Evolutionary conservation across 2,797 vertebrate genomes (phyloP).

Genomic region (Ctenosaura bakeri): DNA sequence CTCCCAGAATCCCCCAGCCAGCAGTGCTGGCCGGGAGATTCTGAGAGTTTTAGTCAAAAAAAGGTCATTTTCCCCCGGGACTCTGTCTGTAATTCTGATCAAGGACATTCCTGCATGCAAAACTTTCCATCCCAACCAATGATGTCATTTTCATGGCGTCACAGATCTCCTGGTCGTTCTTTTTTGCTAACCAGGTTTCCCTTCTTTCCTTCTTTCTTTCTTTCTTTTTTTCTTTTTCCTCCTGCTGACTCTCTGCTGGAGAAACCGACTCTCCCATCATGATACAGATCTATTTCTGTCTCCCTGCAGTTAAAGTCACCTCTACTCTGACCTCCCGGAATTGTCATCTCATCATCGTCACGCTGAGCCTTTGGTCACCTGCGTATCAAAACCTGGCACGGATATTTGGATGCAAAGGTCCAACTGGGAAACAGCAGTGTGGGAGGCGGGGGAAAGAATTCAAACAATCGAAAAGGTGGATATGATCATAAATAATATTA

Average conservation of each 20-base stretch:
- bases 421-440: no score
- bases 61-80: no score
- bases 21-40: not conserved
- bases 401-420: no score
- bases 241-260: not conserved
- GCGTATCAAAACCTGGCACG: not conserved
- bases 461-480: no score
- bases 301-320: not conserved
- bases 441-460: no score
- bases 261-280: rapidly evolving
- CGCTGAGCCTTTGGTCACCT: not conserved
- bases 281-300: not conserved
- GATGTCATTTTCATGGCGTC: not conserved
- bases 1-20: not conserved
- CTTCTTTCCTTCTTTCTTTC: not conserved
- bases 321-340: not conserved
- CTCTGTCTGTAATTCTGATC: not conserved
- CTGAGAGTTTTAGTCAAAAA: not conserved
- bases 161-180: not conserved
- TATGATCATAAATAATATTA: no score
- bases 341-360: no score
- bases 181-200: not conserved
- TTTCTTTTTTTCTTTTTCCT: not conserved
- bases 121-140: not conserved
- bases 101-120: not conserved